These are phyloP conservation scores for Panthera uncia DNA, from an alignment of 2,113 vertebrate species.

Conservation along the genomic window DNA sequence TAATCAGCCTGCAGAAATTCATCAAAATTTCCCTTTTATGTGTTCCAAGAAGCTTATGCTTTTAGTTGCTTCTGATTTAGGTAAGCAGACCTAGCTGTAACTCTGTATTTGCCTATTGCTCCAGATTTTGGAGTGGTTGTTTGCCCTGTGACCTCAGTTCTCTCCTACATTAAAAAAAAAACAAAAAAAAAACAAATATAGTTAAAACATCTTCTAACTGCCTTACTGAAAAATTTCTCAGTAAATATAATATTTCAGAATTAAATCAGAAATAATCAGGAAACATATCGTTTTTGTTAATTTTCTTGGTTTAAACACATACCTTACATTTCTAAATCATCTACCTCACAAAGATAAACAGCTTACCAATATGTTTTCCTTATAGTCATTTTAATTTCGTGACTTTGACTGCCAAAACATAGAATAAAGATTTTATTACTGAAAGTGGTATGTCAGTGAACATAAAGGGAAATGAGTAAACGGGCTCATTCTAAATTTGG, in stretches of 20 bases:
- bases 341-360: constrained; percentile 16
- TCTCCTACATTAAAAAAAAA: background rate
- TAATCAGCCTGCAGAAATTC: background rate
- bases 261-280: background rate
- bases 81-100: background rate
- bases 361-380: background rate
- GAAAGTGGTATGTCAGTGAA: constrained; percentile 39
- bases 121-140: background rate
- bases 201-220: background rate
- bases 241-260: background rate
- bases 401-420: constrained; percentile 44
- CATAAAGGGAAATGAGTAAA: constrained; percentile 41
- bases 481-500: constrained; percentile 12
- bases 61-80: background rate
- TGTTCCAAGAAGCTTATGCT: background rate
- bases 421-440: constrained; percentile 58
- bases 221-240: background rate
- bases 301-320: constrained; percentile 43
- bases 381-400: constrained; percentile 58
- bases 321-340: constrained; percentile 13
- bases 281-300: background rate
- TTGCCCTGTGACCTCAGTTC: background rate
- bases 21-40: background rate
- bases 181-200: background rate
- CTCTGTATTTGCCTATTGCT: background rate